phyloP scores from a whole-genome alignment of 2,888 invertebrate genomes.

The Cerastoderma edule region DNA sequence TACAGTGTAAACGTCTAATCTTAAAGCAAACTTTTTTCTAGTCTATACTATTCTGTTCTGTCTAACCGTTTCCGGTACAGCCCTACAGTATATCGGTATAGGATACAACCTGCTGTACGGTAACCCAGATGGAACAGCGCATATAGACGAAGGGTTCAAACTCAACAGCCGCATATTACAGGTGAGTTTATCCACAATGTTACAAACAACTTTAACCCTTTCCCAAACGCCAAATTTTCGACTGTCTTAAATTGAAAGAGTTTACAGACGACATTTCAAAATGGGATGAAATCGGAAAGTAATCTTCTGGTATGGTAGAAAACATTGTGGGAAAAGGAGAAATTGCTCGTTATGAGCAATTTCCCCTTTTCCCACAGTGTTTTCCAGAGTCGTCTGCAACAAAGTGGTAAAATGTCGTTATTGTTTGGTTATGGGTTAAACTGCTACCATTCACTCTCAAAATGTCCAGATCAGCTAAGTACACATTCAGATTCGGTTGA shows the following conservation, averaged over 20 bases:
- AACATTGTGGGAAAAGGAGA: constrained; percentile 4
- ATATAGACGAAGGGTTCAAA: constrained; percentile 6
- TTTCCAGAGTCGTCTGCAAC: not conserved
- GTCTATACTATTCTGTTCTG: no score
- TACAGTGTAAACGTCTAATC: no score
- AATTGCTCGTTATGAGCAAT: not conserved
- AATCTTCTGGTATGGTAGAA: no score
- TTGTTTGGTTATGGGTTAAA: no score
- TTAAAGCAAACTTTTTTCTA: no score
- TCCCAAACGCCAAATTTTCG: no score
- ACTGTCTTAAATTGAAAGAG: no score
- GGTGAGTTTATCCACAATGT: no score
- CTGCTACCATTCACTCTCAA: not conserved
- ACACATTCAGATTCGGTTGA: not conserved
- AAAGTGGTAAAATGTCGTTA: not conserved
- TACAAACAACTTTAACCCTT: no score
- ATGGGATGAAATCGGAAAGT: no score
- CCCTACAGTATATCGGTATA: constrained; percentile 32
- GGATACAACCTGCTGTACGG: constrained; percentile 31
- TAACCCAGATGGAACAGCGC: constrained; percentile 19
- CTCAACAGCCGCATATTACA: constrained; percentile 13
- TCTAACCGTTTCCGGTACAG: constrained; percentile 21
- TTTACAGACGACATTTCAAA: no score
- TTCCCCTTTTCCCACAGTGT: not conserved
- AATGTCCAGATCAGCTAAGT: no score